Base-by-base conservation (phyloP, 2,113 vertebrate species). In the Irena cyanogastra region DNA sequence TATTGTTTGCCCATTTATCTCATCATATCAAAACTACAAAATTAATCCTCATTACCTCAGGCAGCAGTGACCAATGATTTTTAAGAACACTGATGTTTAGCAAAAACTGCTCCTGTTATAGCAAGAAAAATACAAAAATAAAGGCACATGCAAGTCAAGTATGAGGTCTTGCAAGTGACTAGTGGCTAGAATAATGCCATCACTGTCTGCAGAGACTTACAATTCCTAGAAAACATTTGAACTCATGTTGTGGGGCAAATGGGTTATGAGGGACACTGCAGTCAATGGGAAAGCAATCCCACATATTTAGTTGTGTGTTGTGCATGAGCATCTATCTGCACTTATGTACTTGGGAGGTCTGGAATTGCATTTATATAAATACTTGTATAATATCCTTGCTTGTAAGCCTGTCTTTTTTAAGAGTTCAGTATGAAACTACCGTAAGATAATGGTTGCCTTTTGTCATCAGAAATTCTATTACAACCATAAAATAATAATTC, bases 391-490 rank as follows among this genome's bases (percentile, higher is more conserved):
- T 75, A 56, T 7, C 30, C 57, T 71, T 82, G 61, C 65, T 71
- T 71, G 53, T 22, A 71, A 89, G 37, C 13, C 65, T 59, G 27
- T 69, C 33, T 47, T 74, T 81, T 92, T 94, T 26, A 85, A 68
- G 89, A 88, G 31, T 79, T 80, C 31, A 56, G 28, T 59, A 69
- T 59, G 80, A 68, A 93, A 45, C 41, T 83, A 4, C 41, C 33
- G 8, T 57, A 66, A 82, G 63, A 86, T 31, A 57, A 70, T 12
- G 14, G n/a, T 79, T 85, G 77, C 9, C 31, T 37, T 54, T 75
- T 94, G 76, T 93, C 84, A 94, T 90, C 77, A 91, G 71, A 75
- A 79, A 75, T 80, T 93, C 91, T 93, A n/a, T 87, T 61, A 87
- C 45, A 13, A 76, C 28, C 80, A 63, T 83, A 71, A 91, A 95